Evolutionary conservation across 1,140 invertebrate genomes (phyloP), one percentile per base, ranked within the genome.

Genomic region (Maconellicoccus hirsutus): DNA sequence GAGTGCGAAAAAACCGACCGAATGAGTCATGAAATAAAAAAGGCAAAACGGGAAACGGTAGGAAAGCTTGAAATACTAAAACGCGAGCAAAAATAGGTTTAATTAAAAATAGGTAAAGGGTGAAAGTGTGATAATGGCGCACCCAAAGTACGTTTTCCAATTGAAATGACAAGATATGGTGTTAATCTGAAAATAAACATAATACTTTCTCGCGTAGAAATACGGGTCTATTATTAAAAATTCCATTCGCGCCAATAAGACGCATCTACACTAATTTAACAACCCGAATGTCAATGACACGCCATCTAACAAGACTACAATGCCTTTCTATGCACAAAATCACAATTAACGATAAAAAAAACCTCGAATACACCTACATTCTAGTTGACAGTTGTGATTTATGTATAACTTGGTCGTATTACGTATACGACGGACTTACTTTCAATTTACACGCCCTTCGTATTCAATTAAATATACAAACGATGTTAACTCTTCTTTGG

Each of bases 371-470:
- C 42, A 52, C 42, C 42, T 19, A 52, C 42, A 52, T 14, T 8
- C 16, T 3, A 52, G 12, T 52, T 52, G 42, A 52, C 42, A 52
- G 42, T 8, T 16, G 42, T 52, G 42, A 52, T 52, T 52, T 52
- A 52, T 33, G 12, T 16, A 16, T 52, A 52, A 52, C n/a, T 14
- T 52, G 16, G n/a, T 19, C 6, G 6, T 16, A 16, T 16, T 8
- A 8, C 42, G 42, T 52, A 16, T 52, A 19, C 29, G 3, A 33
- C 42, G 4, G 42, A 52, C 6, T 52, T 19, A 19, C 42, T 52
- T 52, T 52, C 42, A 52, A 52, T 52, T 52, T 52, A 52, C 42
- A 52, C 42, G 42, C 42, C 42, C 42, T 52, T 52, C 42, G n/a
- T 8, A 52, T 52, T 52, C 42, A 52, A 52, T 52, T 16, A 52